These are phyloP conservation scores for Eledone cirrhosa DNA, from an alignment of 2,888 invertebrate genomes.

Conservation along the genomic window DNA sequence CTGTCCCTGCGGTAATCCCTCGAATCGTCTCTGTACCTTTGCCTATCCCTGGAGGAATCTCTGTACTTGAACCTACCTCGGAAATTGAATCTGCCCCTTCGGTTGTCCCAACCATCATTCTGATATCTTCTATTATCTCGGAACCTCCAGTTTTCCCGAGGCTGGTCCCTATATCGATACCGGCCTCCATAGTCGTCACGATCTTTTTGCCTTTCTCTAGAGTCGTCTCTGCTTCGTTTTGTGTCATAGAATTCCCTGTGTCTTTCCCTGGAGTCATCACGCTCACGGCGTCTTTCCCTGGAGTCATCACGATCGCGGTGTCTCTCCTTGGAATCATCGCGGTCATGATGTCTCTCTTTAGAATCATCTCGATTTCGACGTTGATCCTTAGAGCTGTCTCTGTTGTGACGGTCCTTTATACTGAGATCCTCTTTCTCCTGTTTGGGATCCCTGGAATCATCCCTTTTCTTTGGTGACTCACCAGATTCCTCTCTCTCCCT, in stretches of 20 bases:
- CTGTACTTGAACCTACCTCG: not conserved
- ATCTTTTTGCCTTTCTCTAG: constrained; percentile 32
- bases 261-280: constrained; percentile 28
- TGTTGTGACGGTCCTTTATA: not conserved
- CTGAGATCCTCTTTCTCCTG: not conserved
- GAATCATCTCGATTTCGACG: not conserved
- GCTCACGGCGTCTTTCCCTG: constrained; percentile 29
- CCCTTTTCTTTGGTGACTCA: constrained; percentile 15
- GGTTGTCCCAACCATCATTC: not conserved
- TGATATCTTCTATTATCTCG: not conserved
- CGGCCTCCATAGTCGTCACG: not conserved
- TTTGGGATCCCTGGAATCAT: constrained; percentile 1
- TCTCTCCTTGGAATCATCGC: constrained; percentile 18
- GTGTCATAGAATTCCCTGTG: constrained; percentile 13
- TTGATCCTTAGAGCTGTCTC: not conserved
- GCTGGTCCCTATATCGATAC: not conserved
- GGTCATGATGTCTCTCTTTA: not conserved
- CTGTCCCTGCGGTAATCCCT: not conserved
- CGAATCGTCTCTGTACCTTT: not conserved
- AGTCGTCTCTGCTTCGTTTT: constrained; percentile 26
- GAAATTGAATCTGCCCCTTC: not conserved
- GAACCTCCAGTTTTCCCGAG: not conserved
- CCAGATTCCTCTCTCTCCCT: constrained; percentile 14
- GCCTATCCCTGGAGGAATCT: not conserved
- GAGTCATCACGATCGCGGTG: constrained; percentile 7